Base-by-base conservation (phyloP, 2,113 vertebrate species). In the Cervus canadensis region DNA sequence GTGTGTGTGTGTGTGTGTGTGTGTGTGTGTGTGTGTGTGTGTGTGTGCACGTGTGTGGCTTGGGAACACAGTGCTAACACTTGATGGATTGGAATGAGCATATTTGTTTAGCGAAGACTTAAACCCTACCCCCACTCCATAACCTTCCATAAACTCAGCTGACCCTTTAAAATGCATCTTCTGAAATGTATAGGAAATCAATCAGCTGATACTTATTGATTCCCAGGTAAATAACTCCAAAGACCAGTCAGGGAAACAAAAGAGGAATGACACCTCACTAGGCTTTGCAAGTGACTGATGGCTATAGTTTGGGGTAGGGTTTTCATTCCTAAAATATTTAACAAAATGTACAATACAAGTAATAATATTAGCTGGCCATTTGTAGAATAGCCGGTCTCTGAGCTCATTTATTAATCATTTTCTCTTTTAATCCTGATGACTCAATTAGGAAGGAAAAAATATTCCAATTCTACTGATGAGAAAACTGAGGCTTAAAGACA, bases 121-220 rank as follows among this genome's bases (percentile, higher is more conserved):
- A 79, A 62, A 85, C 28, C 50, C 50, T n/a, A 62, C 81, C 45
- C 87, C 84, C 13, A 82, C 81, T 25, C 52, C 7, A 45, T 23
- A 57, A 43, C 86, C 28, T 57, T 81, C 85, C 67, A 52, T 81
- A 79, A 95, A 89, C 93, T 93, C 91, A 28, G 62, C 86, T 45
- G 86, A 97, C 93, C 93, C 97, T 89, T 95, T 74, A 93, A 96
- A 86, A 97, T 50, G 79, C 95, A 91, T 71, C 97, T 93, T 95
- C 91, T 89, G 95, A 95, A 97, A 89, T 89, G 90, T 78, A 78
- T 54, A 87, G 95, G 96, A 93, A 95, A 93, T 94, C 96, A 57
- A 94, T 97, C 52, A 50, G 33, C 71, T 82, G 23, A 97, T 62
- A 85, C 57, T 43, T 79, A 97, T 74, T 30, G 96, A 97, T 93